phyloP scores from a whole-genome alignment of 2,113 vertebrate genomes.

The Aldabrachelys gigantea region DNA sequence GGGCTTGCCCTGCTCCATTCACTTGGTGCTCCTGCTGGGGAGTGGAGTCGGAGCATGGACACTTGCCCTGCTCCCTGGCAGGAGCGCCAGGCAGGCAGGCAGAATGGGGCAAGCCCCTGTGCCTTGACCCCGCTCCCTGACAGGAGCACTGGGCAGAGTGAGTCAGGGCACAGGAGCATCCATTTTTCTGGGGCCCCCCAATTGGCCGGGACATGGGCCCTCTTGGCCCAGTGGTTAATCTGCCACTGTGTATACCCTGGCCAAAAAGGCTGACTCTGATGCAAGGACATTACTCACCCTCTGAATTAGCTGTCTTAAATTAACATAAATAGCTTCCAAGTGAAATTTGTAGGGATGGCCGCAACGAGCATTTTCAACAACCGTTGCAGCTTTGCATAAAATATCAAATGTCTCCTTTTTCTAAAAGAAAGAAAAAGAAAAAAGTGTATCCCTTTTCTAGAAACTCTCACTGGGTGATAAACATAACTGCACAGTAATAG shows the following conservation, averaged over 20 bases:
- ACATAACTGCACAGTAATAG: neutral
- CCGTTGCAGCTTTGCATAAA: constrained; percentile 46
- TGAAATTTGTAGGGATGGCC: accelerated
- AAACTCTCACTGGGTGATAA: neutral
- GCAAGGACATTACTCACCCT: accelerated
- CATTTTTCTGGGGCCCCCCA: no score
- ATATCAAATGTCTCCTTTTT: accelerated
- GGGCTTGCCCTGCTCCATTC: no score
- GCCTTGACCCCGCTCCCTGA: no score
- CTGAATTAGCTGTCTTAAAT: neutral
- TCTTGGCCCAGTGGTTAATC: no score
- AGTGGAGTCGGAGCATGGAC: no score
- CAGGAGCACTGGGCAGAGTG: no score
- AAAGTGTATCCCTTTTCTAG: neutral
- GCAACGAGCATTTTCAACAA: accelerated
- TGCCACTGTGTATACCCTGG: neutral
- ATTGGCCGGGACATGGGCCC: no score
- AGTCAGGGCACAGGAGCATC: no score
- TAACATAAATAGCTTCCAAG: constrained; percentile 6
- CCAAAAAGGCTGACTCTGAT: neutral
- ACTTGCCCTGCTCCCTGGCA: no score
- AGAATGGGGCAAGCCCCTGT: no score
- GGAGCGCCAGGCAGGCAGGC: no score
- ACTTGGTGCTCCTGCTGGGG: no score
- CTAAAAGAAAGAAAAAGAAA: neutral